Percentiles rank a stretch among this genome's conserved stretches.
phyloP scores from a whole-genome alignment of 2,797 vertebrate genomes.

The Pseudocheirus occidentalis region DNA sequence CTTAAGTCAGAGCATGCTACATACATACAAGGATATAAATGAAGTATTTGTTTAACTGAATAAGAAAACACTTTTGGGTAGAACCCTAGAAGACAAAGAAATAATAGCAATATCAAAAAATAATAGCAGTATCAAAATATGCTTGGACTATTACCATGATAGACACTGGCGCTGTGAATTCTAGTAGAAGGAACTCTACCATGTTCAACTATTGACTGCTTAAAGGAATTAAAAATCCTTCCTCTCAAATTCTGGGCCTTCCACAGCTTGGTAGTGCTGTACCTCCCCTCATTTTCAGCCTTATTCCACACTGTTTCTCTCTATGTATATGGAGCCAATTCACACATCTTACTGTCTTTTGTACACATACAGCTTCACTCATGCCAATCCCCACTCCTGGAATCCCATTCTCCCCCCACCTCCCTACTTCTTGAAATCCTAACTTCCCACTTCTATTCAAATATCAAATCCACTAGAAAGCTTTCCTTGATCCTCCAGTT shows the following conservation, averaged over 20 bases:
- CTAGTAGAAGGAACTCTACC: background rate
- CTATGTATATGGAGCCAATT: background rate
- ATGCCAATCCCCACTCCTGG: background rate
- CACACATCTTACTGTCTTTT: background rate
- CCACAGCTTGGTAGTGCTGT: background rate
- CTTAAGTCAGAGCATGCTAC: background rate
- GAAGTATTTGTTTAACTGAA: background rate
- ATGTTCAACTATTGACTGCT: background rate
- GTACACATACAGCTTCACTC: background rate
- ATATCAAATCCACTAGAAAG: background rate
- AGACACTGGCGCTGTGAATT: background rate
- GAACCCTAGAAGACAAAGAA: background rate
- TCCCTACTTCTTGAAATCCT: background rate
- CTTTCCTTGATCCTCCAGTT: background rate
- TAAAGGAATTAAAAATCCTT: background rate
- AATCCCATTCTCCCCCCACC: background rate
- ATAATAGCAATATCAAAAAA: background rate
- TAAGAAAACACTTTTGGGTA: background rate
- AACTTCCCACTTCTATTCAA: background rate
- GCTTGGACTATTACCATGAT: background rate
- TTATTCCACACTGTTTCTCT: background rate
- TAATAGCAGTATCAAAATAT: background rate
- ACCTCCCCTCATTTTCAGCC: background rate
- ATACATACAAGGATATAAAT: background rate
- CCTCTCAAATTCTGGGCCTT: background rate